Base-by-base conservation (phyloP, 2,797 vertebrate species). In the Tapirus indicus region DNA sequence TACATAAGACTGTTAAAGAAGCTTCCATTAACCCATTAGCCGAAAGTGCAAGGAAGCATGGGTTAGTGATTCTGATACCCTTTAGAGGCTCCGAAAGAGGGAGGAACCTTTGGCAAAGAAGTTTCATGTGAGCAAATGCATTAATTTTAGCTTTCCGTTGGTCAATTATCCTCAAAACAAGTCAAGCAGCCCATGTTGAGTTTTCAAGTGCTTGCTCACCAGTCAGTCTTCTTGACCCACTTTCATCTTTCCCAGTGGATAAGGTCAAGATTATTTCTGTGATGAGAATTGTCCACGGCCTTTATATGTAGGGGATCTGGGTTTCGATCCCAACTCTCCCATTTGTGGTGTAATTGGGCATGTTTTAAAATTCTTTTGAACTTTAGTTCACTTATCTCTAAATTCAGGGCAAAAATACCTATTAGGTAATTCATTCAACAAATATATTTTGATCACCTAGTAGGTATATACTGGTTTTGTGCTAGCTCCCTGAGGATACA, bases 331-430 rank as follows among this genome's bases (percentile, higher is more conserved):
- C 41, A 84, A 35, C 13, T 20, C 71, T 83, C 89, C 41, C 52
- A 87, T 96, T 88, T 80, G 56, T 68, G 58, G 47, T 92, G 2
- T 83, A 90, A 78, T 82, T 83, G 84, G 44, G 44, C 27, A 58
- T 89, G 47, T 87, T 75, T 96, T 44, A 75, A 94, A 68, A 71
- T 91, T 95, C 27, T 94, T 88, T 92, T 75, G n/a, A 69, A 78
- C 18, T 95, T 89, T n/a, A 78, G 49, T 94, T 91, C 47, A 87
- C 75, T 92, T 92, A 10, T 80, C 25, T 96, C 54, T 95, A 88
- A 94, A 92, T 89, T 97, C 54, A 82, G 41, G 66, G 54, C 11
- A 62, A 95, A 90, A 88, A 94, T 94, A 49, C 14, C 44, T 52
- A 16, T 95, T 85, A 54, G 29, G 38, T 87, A 77, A 75, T 84